These are phyloP conservation scores for Macaca fascicularis DNA, from an alignment of 2,113 vertebrate genomes.

Conservation along the genomic window DNA sequence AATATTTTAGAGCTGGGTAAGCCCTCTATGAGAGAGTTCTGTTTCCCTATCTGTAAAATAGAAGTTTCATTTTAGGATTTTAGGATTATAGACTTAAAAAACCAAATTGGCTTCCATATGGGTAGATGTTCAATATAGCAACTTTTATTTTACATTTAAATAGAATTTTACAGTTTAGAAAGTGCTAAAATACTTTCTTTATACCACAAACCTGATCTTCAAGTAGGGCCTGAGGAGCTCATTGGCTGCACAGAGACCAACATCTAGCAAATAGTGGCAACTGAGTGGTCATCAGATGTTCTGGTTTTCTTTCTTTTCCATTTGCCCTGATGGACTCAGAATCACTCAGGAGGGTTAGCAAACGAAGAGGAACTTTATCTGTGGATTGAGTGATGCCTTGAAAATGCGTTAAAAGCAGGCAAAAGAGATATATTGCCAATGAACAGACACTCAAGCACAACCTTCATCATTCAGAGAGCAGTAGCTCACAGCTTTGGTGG, in stretches of 20 bases:
- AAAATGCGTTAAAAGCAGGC: neutral
- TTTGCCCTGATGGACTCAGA: neutral
- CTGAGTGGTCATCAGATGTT: neutral
- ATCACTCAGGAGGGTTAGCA: neutral
- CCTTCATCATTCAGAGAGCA: neutral
- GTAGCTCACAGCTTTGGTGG: accelerated
- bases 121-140: neutral
- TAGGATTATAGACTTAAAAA: neutral
- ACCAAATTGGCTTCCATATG: neutral
- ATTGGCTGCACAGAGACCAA: too few species aligned
- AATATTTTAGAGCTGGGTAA: neutral
- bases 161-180: neutral
- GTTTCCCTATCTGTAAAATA: neutral
- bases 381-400: neutral
- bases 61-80: neutral
- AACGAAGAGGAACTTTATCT: neutral
- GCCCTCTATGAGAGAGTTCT: neutral
- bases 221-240: neutral
- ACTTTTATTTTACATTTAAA: neutral
- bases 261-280: neutral
- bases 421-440: neutral
- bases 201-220: neutral
- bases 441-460: neutral
- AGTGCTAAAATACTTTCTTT: neutral
- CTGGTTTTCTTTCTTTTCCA: neutral